These are phyloP conservation scores for Onchidella celtica DNA, from an alignment of 2,888 invertebrate genomes.

Conservation along the genomic window DNA sequence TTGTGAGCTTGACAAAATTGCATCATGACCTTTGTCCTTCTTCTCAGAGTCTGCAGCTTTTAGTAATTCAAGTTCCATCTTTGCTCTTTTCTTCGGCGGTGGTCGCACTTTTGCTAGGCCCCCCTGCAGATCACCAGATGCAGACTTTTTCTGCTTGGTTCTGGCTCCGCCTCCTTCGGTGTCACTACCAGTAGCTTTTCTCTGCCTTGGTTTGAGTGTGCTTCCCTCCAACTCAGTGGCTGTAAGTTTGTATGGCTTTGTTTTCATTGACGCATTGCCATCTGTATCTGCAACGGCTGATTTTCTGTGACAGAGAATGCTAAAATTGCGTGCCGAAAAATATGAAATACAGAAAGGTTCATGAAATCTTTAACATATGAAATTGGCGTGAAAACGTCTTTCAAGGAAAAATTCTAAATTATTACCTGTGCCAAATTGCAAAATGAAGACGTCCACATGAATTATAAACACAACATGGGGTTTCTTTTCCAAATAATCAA, in stretches of 20 bases:
- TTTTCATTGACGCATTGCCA: not conserved
- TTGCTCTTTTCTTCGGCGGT: slow-evolving; percentile 73
- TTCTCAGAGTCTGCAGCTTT: slow-evolving; percentile 38
- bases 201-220: slow-evolving; percentile 7
- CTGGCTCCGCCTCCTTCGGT: slow-evolving; percentile 29
- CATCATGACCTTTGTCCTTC: not conserved
- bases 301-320: not conserved
- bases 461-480: no score
- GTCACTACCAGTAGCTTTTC: slow-evolving; percentile 42
- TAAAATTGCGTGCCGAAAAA: no score
- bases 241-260: not conserved
- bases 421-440: no score
- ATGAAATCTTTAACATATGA: no score
- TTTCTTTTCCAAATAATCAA: no score
- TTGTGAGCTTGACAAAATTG: not conserved
- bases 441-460: no score
- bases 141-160: slow-evolving; percentile 26
- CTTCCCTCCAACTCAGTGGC: slow-evolving; percentile 15
- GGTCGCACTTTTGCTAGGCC: slow-evolving; percentile 60
- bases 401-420: no score
- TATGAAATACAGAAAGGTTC: no score
- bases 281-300: not conserved
- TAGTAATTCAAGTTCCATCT: slow-evolving; percentile 67
- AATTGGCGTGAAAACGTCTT: no score
- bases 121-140: not conserved